These are phyloP conservation scores for Empidonax alnorum DNA, from an alignment of 2,113 vertebrate species.

Conservation along the genomic window DNA sequence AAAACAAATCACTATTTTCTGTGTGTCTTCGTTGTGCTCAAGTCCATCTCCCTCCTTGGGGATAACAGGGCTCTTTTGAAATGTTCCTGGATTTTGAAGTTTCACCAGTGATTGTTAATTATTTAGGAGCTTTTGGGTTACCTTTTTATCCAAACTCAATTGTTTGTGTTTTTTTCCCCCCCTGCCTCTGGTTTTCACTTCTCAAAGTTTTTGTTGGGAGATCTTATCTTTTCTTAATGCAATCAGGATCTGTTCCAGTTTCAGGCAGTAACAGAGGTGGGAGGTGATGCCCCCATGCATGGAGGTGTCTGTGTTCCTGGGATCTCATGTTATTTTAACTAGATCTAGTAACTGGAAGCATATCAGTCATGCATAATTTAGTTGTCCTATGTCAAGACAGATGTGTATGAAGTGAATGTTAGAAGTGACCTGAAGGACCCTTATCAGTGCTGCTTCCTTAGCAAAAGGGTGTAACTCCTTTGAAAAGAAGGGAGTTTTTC, in stretches of 20 bases:
- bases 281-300: neutral
- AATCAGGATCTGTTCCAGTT: neutral
- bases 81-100: neutral
- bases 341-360: neutral
- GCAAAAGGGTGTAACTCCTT: neutral
- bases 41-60: neutral
- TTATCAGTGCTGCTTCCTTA: neutral
- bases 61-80: neutral
- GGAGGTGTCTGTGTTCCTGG: neutral
- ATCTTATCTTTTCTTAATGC: neutral
- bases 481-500: neutral
- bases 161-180: neutral
- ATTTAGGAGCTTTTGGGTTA: neutral
- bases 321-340: neutral
- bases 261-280: neutral
- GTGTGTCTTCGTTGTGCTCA: neutral
- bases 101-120: neutral
- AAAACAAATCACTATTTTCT: neutral
- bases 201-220: neutral
- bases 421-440: neutral
- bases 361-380: neutral
- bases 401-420: neutral
- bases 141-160: neutral
- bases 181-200: neutral
- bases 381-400: neutral